Conservation (phyloP, 2,113 vertebrate species). For the Motacilla tschutschensis region DNA sequence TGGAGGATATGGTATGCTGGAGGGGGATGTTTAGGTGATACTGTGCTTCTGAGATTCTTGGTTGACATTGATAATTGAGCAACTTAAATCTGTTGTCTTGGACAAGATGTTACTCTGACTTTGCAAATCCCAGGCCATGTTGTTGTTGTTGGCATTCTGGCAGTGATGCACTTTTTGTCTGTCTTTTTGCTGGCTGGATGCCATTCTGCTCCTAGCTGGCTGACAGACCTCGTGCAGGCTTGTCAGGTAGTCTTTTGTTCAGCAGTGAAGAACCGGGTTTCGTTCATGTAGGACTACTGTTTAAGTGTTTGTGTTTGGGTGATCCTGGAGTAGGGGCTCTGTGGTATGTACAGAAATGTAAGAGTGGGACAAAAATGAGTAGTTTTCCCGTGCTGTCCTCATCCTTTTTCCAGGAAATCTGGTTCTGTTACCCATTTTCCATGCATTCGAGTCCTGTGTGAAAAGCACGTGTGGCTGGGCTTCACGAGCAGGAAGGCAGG, state of each 20-base stretch:
- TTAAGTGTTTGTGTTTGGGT: neutral
- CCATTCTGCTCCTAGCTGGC: neutral
- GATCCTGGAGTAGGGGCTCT: neutral
- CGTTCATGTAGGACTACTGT: neutral
- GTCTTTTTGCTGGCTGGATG: neutral
- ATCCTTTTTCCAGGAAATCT: neutral
- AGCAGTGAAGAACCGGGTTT: neutral
- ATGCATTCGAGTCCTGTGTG: neutral
- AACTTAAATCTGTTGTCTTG: neutral
- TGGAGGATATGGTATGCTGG: fast-evolving
- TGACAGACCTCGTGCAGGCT: neutral
- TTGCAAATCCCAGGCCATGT: neutral
- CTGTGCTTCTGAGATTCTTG: neutral
- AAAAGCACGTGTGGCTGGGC: neutral
- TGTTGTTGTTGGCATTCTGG: neutral
- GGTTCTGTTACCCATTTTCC: neutral
- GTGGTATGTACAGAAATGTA: neutral
- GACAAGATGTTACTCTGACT: neutral
- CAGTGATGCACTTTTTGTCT: neutral
- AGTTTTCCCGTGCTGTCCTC: neutral
- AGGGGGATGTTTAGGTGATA: neutral
- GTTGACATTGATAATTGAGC: neutral
- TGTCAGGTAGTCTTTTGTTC: neutral
- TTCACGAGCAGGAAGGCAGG: neutral
- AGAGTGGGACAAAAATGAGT: neutral